Evolutionary conservation across 2,797 vertebrate species (phyloP).

Genomic region (Enteromius radiatus): DNA sequence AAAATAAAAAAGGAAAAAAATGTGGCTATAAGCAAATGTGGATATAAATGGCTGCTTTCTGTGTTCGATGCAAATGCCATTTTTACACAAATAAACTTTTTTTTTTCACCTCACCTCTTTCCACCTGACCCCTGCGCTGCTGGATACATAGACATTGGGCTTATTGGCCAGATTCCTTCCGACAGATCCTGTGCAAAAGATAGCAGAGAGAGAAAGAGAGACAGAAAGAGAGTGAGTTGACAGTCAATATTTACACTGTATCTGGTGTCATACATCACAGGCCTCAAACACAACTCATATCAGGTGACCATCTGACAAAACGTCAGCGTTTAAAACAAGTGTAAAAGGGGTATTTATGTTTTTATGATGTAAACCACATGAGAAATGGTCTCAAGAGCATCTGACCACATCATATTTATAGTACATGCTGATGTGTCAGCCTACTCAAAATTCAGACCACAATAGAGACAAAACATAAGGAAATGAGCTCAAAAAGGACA

Average conservation of each 20-base stretch:
- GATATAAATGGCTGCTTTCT: not conserved
- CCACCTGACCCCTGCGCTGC: slow-evolving; percentile 93
- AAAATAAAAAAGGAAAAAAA: not conserved
- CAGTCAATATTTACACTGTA: slow-evolving; percentile 1
- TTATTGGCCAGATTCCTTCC: slow-evolving; percentile 93
- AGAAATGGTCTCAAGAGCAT: not conserved
- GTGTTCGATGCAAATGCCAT: not conserved
- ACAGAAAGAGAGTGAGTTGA: not conserved
- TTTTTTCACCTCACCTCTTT: slow-evolving; percentile 88
- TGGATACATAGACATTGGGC: slow-evolving; percentile 94
- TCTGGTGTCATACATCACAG: not conserved
- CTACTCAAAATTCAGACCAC: not conserved
- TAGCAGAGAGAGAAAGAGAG: not conserved
- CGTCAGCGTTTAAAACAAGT: not conserved
- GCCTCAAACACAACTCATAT: slow-evolving; percentile 1
- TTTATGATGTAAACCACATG: not conserved
- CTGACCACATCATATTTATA: not conserved
- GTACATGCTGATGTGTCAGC: not conserved
- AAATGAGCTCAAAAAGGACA: not conserved
- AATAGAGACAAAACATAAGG: not conserved
- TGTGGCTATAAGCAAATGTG: not conserved
- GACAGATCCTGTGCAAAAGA: slow-evolving; percentile 82
- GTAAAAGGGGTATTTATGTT: not conserved
- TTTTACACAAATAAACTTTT: not conserved
- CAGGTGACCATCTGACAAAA: slow-evolving; percentile 27